Conservation (phyloP, 2,113 vertebrate genomes). For the Dasypus novemcinctus region DNA sequence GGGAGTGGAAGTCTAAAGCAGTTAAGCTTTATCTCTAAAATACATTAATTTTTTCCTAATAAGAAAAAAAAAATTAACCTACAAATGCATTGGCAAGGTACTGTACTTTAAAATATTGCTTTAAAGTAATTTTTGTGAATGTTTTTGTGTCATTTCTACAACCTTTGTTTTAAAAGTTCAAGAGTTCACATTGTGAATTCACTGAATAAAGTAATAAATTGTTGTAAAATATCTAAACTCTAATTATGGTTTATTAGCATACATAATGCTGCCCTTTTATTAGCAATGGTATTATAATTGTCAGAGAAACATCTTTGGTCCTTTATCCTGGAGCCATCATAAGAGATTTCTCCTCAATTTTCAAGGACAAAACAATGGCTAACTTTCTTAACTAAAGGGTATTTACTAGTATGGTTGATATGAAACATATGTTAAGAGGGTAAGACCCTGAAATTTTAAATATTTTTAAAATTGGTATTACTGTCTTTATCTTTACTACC, state of each 20-base stretch:
- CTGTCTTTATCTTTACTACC: conserved; percentile 63
- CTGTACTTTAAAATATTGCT: not conserved
- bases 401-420: conserved; percentile 45
- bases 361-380: conserved; percentile 28
- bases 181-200: not conserved
- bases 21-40: conserved; percentile 4
- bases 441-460: conserved; percentile 44
- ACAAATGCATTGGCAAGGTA: not conserved
- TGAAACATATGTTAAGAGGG: conserved; percentile 60
- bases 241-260: not conserved
- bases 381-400: conserved; percentile 22
- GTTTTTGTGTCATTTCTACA: conserved; percentile 4
- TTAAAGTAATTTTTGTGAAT: not conserved
- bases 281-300: not conserved
- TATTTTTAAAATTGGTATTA: not conserved
- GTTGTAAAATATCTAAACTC: not conserved
- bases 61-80: not conserved
- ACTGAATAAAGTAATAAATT: not conserved
- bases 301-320: not conserved
- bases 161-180: not conserved
- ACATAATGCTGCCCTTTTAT: not conserved
- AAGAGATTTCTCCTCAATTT: conserved; percentile 13
- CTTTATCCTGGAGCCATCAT: not conserved
- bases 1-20: not conserved
- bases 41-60: not conserved